phyloP scores from a whole-genome alignment of 1,140 invertebrate species.

The Drosophila mauritiana region DNA sequence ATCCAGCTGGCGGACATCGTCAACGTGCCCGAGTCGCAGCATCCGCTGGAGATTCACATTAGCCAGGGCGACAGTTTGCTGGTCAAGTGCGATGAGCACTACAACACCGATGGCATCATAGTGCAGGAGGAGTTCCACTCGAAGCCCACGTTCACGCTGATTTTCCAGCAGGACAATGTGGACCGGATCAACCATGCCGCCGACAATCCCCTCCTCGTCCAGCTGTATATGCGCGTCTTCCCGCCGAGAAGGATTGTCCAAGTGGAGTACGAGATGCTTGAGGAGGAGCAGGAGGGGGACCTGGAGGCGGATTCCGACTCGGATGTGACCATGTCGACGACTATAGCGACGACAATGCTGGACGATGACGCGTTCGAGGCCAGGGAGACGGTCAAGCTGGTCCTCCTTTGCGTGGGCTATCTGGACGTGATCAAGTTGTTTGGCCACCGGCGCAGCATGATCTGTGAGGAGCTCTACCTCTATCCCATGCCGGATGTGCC shows the following conservation, averaged over 20 bases:
- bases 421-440: slow-evolving; percentile 74
- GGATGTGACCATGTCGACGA: not conserved
- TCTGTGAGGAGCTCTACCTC: slow-evolving; percentile 36
- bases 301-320: not conserved
- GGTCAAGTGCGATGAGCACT: slow-evolving; percentile 60
- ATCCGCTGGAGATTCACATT: slow-evolving; percentile 26
- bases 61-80: slow-evolving; percentile 22
- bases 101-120: slow-evolving; percentile 58
- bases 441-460: slow-evolving; percentile 53
- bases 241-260: not conserved
- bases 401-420: slow-evolving; percentile 53
- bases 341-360: not conserved
- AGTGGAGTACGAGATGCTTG: not conserved
- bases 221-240: slow-evolving; percentile 44
- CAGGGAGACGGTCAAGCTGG: slow-evolving; percentile 7
- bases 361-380: not conserved
- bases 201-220: slow-evolving; percentile 67
- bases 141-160: slow-evolving; percentile 64
- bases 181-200: slow-evolving; percentile 64
- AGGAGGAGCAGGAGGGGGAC: slow-evolving; percentile 2
- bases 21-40: slow-evolving; percentile 1
- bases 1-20: slow-evolving; percentile 40
- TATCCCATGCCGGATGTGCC: slow-evolving; percentile 59
- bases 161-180: slow-evolving; percentile 68
- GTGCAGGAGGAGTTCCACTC: slow-evolving; percentile 28